Percentiles rank a stretch among this genome's conserved stretches.
Conservation (phyloP, 2,888 invertebrate genomes). For the Xestoiulus laeticollis region DNA sequence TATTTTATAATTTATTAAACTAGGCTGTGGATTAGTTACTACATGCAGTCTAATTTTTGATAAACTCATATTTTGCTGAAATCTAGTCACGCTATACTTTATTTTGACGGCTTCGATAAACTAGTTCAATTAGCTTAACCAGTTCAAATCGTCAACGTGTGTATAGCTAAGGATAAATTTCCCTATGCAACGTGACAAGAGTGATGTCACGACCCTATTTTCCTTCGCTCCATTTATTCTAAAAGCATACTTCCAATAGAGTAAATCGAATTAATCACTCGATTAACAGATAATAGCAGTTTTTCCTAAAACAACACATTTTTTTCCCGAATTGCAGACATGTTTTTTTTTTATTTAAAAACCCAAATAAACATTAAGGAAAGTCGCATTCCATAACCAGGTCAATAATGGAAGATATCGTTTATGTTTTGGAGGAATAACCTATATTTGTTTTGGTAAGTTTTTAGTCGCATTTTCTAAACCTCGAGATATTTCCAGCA, state of each 20-base stretch:
- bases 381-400: background rate
- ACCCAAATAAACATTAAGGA: background rate
- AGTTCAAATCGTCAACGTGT: background rate
- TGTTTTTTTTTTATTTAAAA: background rate
- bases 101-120: constrained; percentile 11
- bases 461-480: too few species aligned
- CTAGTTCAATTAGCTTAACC: background rate
- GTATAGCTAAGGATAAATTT: background rate
- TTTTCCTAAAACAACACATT: background rate
- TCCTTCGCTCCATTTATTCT: constrained; percentile 11
- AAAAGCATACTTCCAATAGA: background rate
- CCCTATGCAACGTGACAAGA: background rate
- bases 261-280: background rate
- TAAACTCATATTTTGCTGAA: background rate
- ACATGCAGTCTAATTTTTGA: background rate
- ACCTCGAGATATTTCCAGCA: too few species aligned
- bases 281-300: background rate
- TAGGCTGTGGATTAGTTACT: background rate
- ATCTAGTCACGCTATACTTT: background rate
- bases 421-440: background rate
- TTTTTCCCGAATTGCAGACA: background rate
- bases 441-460: background rate
- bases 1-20: background rate
- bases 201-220: background rate
- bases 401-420: constrained; percentile 1